Base-by-base conservation (phyloP, 2,888 invertebrate genomes). In the Xestia xanthographa region DNA sequence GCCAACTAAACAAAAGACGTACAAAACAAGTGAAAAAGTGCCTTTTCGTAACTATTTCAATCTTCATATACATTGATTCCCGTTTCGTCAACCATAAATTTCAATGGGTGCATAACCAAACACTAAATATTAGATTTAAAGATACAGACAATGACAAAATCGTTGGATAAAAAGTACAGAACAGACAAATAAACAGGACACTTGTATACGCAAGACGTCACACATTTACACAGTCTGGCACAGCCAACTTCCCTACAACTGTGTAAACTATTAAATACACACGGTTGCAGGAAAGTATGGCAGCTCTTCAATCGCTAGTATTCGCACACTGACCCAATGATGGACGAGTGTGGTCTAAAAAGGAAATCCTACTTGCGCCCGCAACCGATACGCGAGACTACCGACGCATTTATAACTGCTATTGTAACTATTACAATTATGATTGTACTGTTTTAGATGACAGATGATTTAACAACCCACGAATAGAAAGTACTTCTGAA, bases 311-410 rank as follows among this genome's bases (percentile, higher is more conserved):
- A 91, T 91, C 84, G 88, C 83, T 72, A 53, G 78, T 79, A 86
- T 90, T 95, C 93, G 94, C 95, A 94, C 91, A 95, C 94, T 96
- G 96, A 96, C 96, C 95, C 92, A 95, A 94, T 95, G 93, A 91
- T 92, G 92, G 92, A 92, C 93, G 92, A 91, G 92, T 92, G 89
- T 88, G 91, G 92, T 93, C 95, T 96, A 96, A 96, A 96, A 95
- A 96, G 96, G 96, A 96, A 96, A 96, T 96, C 96, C 96, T 96
- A 94, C 95, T 96, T 96, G 95, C 91, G 93, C 88, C 83, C 86
- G 92, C 95, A 93, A 94, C 91, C 91, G 93, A 95, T 95, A 93
- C 90, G 92, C 92, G 91, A 91, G 92, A 91, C 91, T 92, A 92
- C 91, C 90, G 80, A 72, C 89, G 90, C 89, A 89, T 89, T 91